Conservation (phyloP, 2,113 vertebrate genomes). For the Emydocephalus ijimae region DNA sequence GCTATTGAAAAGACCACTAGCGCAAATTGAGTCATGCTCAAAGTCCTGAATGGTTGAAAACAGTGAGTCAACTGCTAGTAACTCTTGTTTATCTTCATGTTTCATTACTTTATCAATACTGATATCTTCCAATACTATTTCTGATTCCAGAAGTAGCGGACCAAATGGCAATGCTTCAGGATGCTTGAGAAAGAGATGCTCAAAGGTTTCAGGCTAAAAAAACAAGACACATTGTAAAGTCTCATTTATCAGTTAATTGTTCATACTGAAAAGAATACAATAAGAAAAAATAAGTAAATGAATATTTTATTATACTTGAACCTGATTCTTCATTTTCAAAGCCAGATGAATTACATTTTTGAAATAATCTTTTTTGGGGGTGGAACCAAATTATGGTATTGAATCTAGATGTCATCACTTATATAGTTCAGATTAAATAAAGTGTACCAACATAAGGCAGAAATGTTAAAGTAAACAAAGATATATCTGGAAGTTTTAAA, state of each 20-base stretch:
- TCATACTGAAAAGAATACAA: conserved; percentile 5
- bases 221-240: conserved; percentile 61
- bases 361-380: not conserved
- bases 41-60: conserved; percentile 42
- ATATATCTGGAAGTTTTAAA: not conserved
- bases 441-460: not conserved
- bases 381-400: not conserved
- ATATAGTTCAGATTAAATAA: not conserved
- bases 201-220: conserved; percentile 81
- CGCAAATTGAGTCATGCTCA: conserved; percentile 50
- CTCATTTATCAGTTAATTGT: conserved; percentile 22
- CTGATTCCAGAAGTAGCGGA: conserved; percentile 80
- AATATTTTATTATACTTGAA: conserved; percentile 19
- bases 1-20: conserved; percentile 46
- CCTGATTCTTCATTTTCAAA: not conserved
- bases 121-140: conserved; percentile 81
- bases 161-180: conserved; percentile 70
- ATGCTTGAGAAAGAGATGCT: conserved; percentile 79
- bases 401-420: not conserved
- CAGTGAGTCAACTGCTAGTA: not conserved
- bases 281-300: not conserved
- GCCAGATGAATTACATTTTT: not conserved
- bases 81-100: conserved; percentile 40
- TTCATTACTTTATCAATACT: conserved; percentile 65
- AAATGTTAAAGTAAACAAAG: not conserved